These are phyloP conservation scores for Antrozous pallidus DNA, from an alignment of 2,797 vertebrate species.

Conservation along the genomic window DNA sequence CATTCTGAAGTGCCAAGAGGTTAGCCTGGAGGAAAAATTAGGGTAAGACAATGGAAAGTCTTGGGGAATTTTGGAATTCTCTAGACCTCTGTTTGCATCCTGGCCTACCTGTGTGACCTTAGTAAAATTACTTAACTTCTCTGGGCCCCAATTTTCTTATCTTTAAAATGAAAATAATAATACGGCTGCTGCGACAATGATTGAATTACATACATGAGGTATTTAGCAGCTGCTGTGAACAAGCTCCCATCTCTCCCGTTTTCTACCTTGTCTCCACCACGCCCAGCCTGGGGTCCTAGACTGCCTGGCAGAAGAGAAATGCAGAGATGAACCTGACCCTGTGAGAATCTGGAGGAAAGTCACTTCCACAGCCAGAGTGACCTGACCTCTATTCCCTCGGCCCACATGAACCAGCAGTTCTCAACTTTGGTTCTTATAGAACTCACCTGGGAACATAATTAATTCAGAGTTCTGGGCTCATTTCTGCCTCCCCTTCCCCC, in stretches of 20 bases:
- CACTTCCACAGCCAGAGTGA: neutral
- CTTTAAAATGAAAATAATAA: neutral
- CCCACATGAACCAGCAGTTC: neutral
- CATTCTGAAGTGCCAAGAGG: no score
- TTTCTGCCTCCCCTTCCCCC: rapidly evolving
- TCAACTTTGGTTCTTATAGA: neutral
- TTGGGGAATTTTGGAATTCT: neutral
- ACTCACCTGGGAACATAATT: neutral
- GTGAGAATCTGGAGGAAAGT: neutral
- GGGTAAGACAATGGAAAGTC: neutral
- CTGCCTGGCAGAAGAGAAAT: neutral
- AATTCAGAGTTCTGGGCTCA: neutral
- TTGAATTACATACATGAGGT: neutral
- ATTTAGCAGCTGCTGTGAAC: neutral
- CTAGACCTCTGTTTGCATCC: neutral
- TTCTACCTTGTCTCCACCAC: neutral
- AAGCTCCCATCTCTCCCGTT: neutral
- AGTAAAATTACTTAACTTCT: neutral
- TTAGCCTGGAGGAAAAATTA: neutral
- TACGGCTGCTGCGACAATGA: neutral
- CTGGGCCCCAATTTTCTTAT: neutral
- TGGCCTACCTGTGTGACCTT: neutral
- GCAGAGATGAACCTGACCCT: neutral
- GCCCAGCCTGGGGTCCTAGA: neutral
- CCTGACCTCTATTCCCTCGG: neutral